Percentiles rank a stretch among this genome's conserved stretches.
phyloP scores from a whole-genome alignment of 2,113 vertebrate species.

The Malurus cyaneus region DNA sequence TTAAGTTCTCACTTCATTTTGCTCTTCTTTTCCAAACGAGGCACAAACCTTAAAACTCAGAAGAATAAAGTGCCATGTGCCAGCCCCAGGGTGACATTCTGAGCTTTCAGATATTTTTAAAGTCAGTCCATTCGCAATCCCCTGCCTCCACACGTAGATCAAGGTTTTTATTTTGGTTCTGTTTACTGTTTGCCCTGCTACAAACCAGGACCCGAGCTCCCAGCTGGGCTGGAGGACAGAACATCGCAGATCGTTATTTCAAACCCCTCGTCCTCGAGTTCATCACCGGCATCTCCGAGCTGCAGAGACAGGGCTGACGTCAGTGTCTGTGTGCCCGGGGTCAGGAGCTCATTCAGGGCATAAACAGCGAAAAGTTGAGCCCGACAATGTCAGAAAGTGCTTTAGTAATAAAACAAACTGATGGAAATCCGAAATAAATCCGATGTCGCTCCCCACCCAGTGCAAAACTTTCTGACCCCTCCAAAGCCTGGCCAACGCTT shows the following conservation, averaged over 20 bases:
- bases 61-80: fast-evolving
- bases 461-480: fast-evolving
- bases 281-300: background rate
- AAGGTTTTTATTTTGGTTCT: background rate
- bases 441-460: background rate
- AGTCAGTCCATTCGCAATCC: background rate
- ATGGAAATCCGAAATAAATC: background rate
- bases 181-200: background rate
- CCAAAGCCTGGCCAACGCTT: background rate
- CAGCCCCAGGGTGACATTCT: background rate
- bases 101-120: background rate
- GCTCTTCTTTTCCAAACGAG: background rate
- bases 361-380: fast-evolving
- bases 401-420: background rate
- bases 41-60: background rate
- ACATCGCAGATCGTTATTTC: background rate
- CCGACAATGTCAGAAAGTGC: fast-evolving
- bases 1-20: background rate
- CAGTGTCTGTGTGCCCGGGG: background rate
- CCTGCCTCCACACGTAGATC: fast-evolving
- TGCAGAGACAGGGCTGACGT: background rate
- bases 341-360: background rate
- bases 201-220: fast-evolving
- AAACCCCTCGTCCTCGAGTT: background rate
- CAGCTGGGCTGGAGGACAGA: background rate